Conservation (phyloP, 2,113 vertebrate species). For the Trichechus manatus region DNA sequence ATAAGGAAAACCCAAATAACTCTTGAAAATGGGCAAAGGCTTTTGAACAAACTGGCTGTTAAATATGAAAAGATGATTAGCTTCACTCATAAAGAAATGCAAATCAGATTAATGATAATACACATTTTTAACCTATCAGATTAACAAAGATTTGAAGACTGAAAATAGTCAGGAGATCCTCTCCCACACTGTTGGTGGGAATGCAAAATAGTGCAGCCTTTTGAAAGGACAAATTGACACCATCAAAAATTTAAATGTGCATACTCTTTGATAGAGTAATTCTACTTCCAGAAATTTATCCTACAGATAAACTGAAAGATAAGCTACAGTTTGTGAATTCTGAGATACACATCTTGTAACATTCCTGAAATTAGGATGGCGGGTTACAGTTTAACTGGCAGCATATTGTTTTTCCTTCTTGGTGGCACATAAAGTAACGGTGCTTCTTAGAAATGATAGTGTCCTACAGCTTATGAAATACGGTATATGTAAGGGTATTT, state of each 20-base stretch:
- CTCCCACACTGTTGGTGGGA: not conserved
- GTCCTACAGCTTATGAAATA: no score
- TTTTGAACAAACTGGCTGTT: not conserved
- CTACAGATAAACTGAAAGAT: not conserved
- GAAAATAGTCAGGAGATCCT: not conserved
- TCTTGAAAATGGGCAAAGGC: not conserved
- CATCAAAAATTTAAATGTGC: not conserved
- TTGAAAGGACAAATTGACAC: not conserved
- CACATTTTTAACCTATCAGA: not conserved
- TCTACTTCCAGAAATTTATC: slow-evolving; percentile 9
- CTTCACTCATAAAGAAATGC: not conserved
- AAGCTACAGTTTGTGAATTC: slow-evolving; percentile 2
- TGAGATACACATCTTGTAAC: not conserved
- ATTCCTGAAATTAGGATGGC: not conserved
- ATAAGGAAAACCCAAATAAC: not conserved
- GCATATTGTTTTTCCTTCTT: not conserved
- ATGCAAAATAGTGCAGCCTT: not conserved
- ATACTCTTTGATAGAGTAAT: not conserved
- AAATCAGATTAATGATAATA: not conserved
- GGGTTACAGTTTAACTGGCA: not conserved
- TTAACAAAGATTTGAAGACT: slow-evolving; percentile 7
- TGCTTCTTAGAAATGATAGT: no score
- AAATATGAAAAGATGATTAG: not conserved
- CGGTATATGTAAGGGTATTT: no score
- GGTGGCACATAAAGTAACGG: no score